Conservation (phyloP, 2,797 vertebrate genomes). For the Trematomus bernacchii region DNA sequence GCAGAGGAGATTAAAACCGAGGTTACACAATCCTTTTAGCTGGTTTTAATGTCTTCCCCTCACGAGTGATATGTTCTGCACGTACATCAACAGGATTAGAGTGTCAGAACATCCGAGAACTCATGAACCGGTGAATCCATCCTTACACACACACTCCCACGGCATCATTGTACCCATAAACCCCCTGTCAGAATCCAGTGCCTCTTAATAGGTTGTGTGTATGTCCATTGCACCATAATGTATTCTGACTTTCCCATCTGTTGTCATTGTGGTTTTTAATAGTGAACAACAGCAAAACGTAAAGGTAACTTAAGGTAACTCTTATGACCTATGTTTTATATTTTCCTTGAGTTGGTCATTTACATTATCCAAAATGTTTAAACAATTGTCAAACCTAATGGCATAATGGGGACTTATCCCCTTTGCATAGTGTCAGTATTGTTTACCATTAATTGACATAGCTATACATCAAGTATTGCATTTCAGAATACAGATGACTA, state of each 20-base stretch:
- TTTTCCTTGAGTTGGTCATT: too few species aligned
- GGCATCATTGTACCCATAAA: constrained; percentile 15
- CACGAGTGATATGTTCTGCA: constrained; percentile 70
- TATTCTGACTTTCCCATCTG: neutral
- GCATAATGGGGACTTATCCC: too few species aligned
- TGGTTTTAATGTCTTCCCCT: constrained; percentile 69
- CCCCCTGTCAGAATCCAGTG: constrained; percentile 39
- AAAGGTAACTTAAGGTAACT: neutral
- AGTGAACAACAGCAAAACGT: neutral
- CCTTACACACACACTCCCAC: constrained; percentile 26
- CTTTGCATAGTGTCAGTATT: too few species aligned
- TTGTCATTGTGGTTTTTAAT: neutral
- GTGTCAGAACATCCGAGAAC: constrained; percentile 70
- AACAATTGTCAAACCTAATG: too few species aligned
- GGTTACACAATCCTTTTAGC: constrained; percentile 78
- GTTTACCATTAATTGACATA: too few species aligned
- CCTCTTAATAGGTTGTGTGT: constrained; percentile 24
- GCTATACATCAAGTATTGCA: too few species aligned
- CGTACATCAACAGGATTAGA: constrained; percentile 79
- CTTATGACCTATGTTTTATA: too few species aligned
- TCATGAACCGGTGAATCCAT: constrained; percentile 55
- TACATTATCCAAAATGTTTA: too few species aligned
- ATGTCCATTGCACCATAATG: neutral
- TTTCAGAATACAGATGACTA: too few species aligned
- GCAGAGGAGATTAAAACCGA: constrained; percentile 72